Conservation (phyloP, 2,888 invertebrate species). For the Temnothorax unifasciatus region DNA sequence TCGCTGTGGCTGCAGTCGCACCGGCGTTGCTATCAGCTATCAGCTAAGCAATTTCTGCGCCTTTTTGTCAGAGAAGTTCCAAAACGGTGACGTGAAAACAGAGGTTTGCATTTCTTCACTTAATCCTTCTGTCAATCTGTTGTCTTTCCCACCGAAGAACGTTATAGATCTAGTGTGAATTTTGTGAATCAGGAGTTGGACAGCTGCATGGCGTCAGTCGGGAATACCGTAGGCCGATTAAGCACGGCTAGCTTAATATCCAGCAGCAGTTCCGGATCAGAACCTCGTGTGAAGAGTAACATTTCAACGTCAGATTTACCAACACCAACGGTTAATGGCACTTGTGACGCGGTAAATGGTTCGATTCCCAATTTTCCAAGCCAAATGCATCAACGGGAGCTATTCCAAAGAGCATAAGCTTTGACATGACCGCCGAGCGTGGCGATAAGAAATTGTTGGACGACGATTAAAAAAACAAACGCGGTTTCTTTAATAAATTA, state of each 20-base stretch:
- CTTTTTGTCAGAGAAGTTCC: conserved; percentile 76
- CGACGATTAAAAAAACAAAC: too few species aligned
- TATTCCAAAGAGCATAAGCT: too few species aligned
- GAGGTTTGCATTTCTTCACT: conserved; percentile 72
- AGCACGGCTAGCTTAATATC: conserved; percentile 88
- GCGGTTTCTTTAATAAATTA: too few species aligned
- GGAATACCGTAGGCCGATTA: conserved; percentile 86
- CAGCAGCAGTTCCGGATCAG: conserved; percentile 87
- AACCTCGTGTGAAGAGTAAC: conserved; percentile 81
- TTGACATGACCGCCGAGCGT: too few species aligned
- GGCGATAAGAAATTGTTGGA: too few species aligned
- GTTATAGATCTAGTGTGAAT: neutral
- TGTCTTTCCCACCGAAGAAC: neutral
- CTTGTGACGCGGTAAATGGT: too few species aligned
- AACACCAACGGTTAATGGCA: conserved; percentile 60
- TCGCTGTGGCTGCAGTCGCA: conserved; percentile 79
- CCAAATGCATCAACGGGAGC: too few species aligned
- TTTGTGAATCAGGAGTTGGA: conserved; percentile 63
- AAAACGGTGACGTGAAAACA: conserved; percentile 80
- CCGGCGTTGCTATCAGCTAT: conserved; percentile 81
- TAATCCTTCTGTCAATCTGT: neutral
- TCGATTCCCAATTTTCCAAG: too few species aligned
- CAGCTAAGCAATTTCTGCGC: conserved; percentile 81
- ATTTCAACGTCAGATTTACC: conserved; percentile 75
- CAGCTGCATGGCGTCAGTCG: conserved; percentile 66